These are phyloP conservation scores for Pyrgus malvae DNA, from an alignment of 2,888 invertebrate genomes.

Conservation along the genomic window DNA sequence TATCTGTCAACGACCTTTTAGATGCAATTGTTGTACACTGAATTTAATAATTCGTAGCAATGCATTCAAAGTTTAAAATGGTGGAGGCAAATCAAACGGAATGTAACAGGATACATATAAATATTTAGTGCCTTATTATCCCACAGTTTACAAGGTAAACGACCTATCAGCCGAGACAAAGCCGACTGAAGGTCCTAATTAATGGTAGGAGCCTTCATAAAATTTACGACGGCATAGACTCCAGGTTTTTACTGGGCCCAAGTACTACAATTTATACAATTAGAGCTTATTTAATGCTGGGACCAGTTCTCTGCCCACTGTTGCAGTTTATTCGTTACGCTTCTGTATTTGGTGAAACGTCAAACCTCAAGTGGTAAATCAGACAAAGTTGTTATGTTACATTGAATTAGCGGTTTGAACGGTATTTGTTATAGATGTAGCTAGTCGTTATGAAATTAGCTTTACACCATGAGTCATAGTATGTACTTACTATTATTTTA, in stretches of 20 bases:
- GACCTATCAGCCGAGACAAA: conserved; percentile 13
- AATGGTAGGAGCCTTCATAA: conserved; percentile 18
- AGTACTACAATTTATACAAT: conserved; percentile 26
- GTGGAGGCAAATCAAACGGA: neutral
- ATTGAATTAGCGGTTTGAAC: neutral
- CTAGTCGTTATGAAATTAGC: neutral
- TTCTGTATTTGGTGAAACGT: conserved; percentile 27
- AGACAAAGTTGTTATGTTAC: conserved; percentile 3
- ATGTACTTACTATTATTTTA: too few species aligned
- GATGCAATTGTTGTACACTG: too few species aligned
- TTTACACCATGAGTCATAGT: too few species aligned
- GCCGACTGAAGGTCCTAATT: conserved; percentile 17
- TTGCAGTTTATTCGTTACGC: conserved; percentile 22
- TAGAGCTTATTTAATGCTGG: conserved; percentile 22
- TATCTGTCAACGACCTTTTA: too few species aligned
- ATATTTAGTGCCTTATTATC: conserved; percentile 12
- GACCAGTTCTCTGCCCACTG: conserved; percentile 1
- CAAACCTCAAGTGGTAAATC: conserved; percentile 18
- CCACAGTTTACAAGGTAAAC: conserved; percentile 14
- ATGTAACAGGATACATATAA: conserved; percentile 16
- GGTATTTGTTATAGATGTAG: conserved; percentile 1
- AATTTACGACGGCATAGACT: conserved; percentile 21
- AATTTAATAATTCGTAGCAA: too few species aligned
- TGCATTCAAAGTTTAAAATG: neutral
- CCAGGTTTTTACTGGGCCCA: conserved; percentile 20